Evolutionary conservation across 2,888 invertebrate species (phyloP).

Genomic region (Melipona beecheii): DNA sequence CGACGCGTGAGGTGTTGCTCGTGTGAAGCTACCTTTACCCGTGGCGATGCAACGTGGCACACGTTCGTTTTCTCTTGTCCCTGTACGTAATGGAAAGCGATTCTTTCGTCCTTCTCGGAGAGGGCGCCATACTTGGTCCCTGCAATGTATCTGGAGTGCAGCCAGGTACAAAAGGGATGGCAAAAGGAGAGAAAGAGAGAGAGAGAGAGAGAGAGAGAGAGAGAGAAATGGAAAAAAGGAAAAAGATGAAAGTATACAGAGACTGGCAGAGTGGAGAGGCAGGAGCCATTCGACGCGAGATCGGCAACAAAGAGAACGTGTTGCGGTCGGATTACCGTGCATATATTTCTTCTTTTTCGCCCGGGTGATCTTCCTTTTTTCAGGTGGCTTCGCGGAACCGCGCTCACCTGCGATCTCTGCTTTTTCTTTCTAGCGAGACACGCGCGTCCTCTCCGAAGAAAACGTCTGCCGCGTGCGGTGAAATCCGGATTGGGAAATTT

Average conservation of each 20-base stretch:
- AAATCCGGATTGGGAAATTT: background rate
- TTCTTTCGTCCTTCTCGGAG: slow-evolving; percentile 49
- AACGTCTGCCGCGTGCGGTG: background rate
- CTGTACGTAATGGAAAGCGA: slow-evolving; percentile 57
- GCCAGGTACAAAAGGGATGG: slow-evolving; percentile 44
- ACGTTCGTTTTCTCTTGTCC: slow-evolving; percentile 6
- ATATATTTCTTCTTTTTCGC: slow-evolving; percentile 41
- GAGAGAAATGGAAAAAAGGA: background rate
- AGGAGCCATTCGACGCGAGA: slow-evolving; percentile 56
- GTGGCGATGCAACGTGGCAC: slow-evolving; percentile 27
- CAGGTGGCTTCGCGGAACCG: slow-evolving; percentile 19
- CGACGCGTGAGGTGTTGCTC: background rate
- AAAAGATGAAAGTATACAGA: slow-evolving; percentile 36
- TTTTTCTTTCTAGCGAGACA: slow-evolving; percentile 27
- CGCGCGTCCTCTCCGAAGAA: background rate
- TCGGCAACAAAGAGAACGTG: slow-evolving; percentile 57
- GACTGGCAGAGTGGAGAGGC: slow-evolving; percentile 48
- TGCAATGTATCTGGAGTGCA: slow-evolving; percentile 55
- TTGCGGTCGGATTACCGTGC: slow-evolving; percentile 58
- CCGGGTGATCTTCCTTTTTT: slow-evolving; percentile 30
- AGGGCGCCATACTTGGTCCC: slow-evolving; percentile 40
- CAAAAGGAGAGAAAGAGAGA: too few relatives aligned
- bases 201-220: background rate
- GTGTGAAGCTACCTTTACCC: slow-evolving; percentile 49
- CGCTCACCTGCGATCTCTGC: slow-evolving; percentile 29